Evolutionary conservation across 2,888 invertebrate species (phyloP), one percentile per base, ranked within the genome.

Genomic region (Drosophila atroscutellata): DNA sequence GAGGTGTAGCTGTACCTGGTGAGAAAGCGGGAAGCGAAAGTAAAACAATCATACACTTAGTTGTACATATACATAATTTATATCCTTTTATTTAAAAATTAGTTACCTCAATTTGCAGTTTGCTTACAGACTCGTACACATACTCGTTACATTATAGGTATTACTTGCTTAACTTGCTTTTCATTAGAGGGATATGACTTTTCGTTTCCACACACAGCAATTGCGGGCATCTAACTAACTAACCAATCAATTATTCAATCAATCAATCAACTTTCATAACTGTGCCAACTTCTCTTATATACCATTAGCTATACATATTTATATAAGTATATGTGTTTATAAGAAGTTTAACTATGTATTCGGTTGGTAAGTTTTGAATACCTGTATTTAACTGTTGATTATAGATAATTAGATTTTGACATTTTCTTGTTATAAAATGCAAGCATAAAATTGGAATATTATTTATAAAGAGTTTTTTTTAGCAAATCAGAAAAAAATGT

Each of bases 341-440:
- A 65, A 75, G 77, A 74, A 73, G 68, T 69, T 75, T 78, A 86
- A 89, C 89, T 80, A 50, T 59, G 58, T 50, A 87, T 82, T 80
- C 64, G 49, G 45, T 82, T 85, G 70, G 55, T 67, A 69, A 83
- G 65, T 72, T 61, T 79, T 66, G 69, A 80, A 88, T 76, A 76
- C 88, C 68, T 86, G 77, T 77, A 83, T 76, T 83, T 80, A 86
- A 83, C 86, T 66, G 81, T 77, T 60, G 81, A 81, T 86, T 88
- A 89, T 77, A 86, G 68, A 64, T 59, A 24, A 69, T 51, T 59
- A 64, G 30, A 15, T 55, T 32, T 32, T 34, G 37, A 20, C n/a
- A 37, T 30, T 47, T 45, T 45, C 24, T 36, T 50, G 37, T 36
- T 75, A 66, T 52, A 62, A 67, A 80, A 72, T 80, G 36, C 51